Base-by-base conservation (phyloP, 2,113 vertebrate species). In the Actinemys pallida region DNA sequence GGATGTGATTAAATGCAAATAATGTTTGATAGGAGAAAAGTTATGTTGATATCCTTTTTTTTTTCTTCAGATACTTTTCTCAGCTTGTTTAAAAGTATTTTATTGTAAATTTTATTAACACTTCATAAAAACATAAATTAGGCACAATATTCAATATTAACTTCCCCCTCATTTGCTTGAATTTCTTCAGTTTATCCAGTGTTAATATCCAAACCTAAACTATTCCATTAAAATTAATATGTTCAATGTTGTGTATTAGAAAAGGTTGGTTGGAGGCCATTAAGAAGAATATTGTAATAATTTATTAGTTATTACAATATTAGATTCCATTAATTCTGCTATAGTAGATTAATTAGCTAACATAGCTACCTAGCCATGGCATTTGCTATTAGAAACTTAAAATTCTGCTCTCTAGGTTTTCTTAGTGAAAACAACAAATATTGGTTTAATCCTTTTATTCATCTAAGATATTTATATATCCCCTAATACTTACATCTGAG, bases 311-410 rank as follows among this genome's bases (percentile, higher is more conserved):
- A 72, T 29, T 84, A 5, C 19, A 79, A 81, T 10, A 1, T 59
- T n/a, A 59, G 16, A 50, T 87, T 91, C 27, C 10, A 4, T 81
- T 84, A 75, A 83, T 20, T 3, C 39, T 72, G 31, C 49, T n/a
- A 39, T 17, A 54, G 16, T 53, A 80, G 35, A 20, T 39, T 72
- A 90, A 16, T 12, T 92, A 49, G 8, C 17, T 45, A n/a, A 25
- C 53, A 81, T 86, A 14, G 50, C 50, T 84, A 6, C 10, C 6
- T 45, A 91, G 31, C 35, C 20, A 79, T 53, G 42, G 1, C 92
- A 59, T 84, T 93, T 79, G 25, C 93, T 53, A 94, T 91, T 82
- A 69, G n/a, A 76, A 89, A 89, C 89, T 53, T 84, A 94, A 87
- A 54, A 2, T 49, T 75, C 35, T 75, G 69, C 39, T 75, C 39